phyloP scores from a whole-genome alignment of 2,797 vertebrate species.

The Okamejei kenojei region DNA sequence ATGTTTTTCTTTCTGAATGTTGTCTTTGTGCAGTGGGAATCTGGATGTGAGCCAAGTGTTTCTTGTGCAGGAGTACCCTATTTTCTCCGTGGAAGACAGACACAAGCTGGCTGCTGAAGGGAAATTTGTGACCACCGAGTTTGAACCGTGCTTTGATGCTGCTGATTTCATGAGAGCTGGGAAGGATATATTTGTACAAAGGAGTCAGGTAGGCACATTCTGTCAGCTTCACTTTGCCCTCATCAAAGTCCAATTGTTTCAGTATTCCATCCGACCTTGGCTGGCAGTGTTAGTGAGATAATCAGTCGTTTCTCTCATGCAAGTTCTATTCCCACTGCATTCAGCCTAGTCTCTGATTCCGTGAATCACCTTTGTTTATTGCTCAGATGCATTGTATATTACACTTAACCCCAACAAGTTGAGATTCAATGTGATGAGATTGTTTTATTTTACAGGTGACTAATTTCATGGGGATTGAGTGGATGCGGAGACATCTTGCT shows the following conservation, averaged over 20 bases:
- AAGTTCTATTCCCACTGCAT: not conserved
- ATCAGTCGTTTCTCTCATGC: not conserved
- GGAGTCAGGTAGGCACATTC: slow-evolving; percentile 76
- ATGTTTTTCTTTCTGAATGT: not conserved
- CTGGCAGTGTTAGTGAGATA: too few relatives aligned
- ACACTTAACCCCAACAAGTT: slow-evolving; percentile 15
- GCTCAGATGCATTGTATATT: not conserved
- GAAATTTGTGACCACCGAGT: slow-evolving; percentile 95
- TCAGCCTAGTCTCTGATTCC: not conserved
- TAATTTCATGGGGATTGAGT: slow-evolving; percentile 91
- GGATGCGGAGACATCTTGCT: slow-evolving; percentile 94
- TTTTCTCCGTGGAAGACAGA: slow-evolving; percentile 86
- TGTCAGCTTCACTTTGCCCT: not conserved
- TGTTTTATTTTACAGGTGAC: slow-evolving; percentile 69
- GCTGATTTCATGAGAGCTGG: slow-evolving; percentile 97
- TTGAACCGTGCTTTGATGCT: slow-evolving; percentile 95
- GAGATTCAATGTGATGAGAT: too few relatives aligned
- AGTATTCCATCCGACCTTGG: not conserved
- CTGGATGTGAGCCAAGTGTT: not conserved
- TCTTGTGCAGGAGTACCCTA: slow-evolving; percentile 77
- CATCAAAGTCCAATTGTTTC: not conserved
- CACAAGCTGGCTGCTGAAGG: slow-evolving; percentile 87
- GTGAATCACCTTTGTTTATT: not conserved
- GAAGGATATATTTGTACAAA: slow-evolving; percentile 91
- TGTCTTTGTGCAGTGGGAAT: not conserved